A percentile compares a stretch with the other conserved stretches of the same genome.
Evolutionary conservation across 2,113 vertebrate genomes (phyloP).

Genomic region (Galemys pyrenaicus): DNA sequence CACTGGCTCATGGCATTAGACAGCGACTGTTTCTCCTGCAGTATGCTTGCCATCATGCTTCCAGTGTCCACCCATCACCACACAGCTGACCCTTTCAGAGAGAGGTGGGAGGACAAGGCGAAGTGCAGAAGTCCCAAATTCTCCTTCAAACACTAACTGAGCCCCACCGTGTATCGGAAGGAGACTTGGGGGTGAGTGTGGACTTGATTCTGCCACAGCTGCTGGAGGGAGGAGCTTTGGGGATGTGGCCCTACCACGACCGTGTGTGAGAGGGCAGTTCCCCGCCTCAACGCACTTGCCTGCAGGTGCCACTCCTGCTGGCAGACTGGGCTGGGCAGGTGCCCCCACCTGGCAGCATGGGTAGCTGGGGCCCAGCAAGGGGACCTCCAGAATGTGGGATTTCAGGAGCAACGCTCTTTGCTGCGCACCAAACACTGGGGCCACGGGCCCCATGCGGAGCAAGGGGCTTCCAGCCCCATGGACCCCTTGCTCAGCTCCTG

Average conservation of each 20-base stretch:
- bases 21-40: too few species aligned
- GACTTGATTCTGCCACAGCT: not conserved
- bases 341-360: not conserved
- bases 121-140: not conserved
- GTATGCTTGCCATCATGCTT: not conserved
- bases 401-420: not conserved
- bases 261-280: not conserved
- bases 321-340: not conserved
- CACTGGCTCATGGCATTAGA: not conserved
- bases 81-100: not conserved
- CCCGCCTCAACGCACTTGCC: rapidly evolving
- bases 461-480: rapidly evolving
- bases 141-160: not conserved
- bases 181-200: not conserved
- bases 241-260: not conserved
- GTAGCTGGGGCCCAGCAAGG: not conserved
- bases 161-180: rapidly evolving
- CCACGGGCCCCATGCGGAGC: too few species aligned
- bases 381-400: not conserved
- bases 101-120: not conserved
- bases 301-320: not conserved
- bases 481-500: not conserved
- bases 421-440: not conserved
- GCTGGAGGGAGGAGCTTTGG: not conserved
- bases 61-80: not conserved